Conservation (phyloP, 2,888 invertebrate genomes). For the Helicoverpa assulta region DNA sequence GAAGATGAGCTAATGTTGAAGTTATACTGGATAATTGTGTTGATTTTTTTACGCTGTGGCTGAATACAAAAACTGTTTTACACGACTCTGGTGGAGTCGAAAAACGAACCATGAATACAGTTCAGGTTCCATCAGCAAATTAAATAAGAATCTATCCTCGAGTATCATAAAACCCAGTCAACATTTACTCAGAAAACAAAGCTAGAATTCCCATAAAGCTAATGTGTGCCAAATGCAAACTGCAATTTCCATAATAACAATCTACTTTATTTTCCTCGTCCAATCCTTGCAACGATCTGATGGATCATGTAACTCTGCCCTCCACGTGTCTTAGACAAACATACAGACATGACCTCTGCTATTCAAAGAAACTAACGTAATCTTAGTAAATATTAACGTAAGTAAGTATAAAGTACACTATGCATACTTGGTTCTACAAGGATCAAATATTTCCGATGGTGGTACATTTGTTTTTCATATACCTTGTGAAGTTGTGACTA, state of each 20-base stretch:
- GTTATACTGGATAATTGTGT: slow-evolving; percentile 6
- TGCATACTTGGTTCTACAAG: not conserved
- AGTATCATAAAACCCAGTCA: slow-evolving; percentile 17
- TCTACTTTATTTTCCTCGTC: slow-evolving; percentile 37
- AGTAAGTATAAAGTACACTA: slow-evolving; percentile 13
- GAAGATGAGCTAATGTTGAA: not conserved
- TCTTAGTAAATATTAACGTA: slow-evolving; percentile 25
- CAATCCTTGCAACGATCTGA: slow-evolving; percentile 32
- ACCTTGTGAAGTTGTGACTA: too few relatives aligned
- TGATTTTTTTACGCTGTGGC: slow-evolving; percentile 8
- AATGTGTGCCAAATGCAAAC: slow-evolving; percentile 33
- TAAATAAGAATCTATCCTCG: not conserved
- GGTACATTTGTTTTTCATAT: slow-evolving; percentile 4
- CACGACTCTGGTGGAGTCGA: not conserved
- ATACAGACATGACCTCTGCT: slow-evolving; percentile 43
- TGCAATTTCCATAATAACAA: slow-evolving; percentile 29
- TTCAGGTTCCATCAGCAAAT: not conserved
- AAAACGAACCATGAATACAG: not conserved
- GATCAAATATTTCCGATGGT: slow-evolving; percentile 14
- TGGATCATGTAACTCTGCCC: slow-evolving; percentile 35
- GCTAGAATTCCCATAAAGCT: slow-evolving; percentile 32
- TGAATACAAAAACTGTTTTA: not conserved
- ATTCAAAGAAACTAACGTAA: slow-evolving; percentile 50
- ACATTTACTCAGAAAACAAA: slow-evolving; percentile 18
- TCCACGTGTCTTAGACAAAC: slow-evolving; percentile 23